These are phyloP conservation scores for Trogon surrucura DNA, from an alignment of 2,113 vertebrate genomes.

Conservation along the genomic window DNA sequence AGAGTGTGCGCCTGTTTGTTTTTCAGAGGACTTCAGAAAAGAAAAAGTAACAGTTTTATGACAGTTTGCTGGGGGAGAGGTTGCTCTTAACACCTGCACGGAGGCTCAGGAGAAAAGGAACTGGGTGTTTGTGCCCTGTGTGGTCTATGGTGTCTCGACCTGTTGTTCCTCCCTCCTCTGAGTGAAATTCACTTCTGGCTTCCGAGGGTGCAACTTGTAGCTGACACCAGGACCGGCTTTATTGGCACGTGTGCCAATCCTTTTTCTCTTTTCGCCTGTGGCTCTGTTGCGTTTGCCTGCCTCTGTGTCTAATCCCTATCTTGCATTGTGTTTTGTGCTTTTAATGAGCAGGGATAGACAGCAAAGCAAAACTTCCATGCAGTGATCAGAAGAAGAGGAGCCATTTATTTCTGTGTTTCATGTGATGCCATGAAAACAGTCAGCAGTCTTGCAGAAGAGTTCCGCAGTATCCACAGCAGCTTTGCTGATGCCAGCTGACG, in stretches of 20 bases:
- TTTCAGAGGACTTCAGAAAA: constrained; percentile 7
- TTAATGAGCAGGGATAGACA: constrained; percentile 40
- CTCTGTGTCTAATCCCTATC: constrained; percentile 18
- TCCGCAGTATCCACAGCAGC: not conserved
- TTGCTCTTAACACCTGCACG: constrained; percentile 43
- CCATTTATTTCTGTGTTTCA: constrained; percentile 48
- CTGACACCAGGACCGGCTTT: not conserved
- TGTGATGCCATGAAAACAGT: constrained; percentile 47
- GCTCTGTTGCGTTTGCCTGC: not conserved
- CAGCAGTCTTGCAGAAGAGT: not conserved
- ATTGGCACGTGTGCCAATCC: not conserved
- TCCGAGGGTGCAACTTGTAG: not conserved
- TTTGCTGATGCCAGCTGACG: constrained; percentile 15
- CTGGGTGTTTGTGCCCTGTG: not conserved
- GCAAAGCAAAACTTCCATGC: constrained; percentile 47
- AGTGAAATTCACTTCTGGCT: not conserved
- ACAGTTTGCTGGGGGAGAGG: constrained; percentile 45
- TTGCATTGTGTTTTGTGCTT: not conserved
- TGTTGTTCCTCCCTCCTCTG: not conserved
- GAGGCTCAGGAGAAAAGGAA: constrained; percentile 11
- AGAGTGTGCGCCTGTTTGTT: not conserved
- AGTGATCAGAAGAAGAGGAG: constrained; percentile 38
- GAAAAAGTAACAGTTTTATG: constrained; percentile 46
- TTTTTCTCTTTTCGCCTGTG: constrained; percentile 15
- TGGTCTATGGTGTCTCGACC: not conserved